Percentiles rank a stretch among this genome's conserved stretches.
Conservation (phyloP, 1,140 invertebrate genomes). For the Oreohelix idahoensis region DNA sequence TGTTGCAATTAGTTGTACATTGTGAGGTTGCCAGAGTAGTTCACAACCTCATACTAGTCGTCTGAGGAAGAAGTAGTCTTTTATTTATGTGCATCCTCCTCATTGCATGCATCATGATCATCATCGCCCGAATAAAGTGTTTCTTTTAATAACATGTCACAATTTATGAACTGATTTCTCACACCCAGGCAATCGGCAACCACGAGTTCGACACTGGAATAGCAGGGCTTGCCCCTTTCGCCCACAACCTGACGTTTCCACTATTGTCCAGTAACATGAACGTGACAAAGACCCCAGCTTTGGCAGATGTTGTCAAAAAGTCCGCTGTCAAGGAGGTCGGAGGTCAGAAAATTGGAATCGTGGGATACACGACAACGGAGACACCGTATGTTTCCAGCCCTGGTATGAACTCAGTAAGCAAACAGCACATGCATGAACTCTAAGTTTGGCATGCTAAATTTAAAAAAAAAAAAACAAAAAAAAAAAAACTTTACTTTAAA, state of each 20-base stretch:
- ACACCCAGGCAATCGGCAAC: constrained; percentile 87
- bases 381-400: constrained; percentile 75
- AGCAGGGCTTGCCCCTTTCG: constrained; percentile 83
- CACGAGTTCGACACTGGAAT: constrained; percentile 93
- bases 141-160: too few relatives aligned
- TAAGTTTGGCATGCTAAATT: too few relatives aligned
- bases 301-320: constrained; percentile 77
- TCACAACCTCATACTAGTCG: too few relatives aligned
- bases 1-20: too few relatives aligned
- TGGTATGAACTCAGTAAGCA: constrained; percentile 42
- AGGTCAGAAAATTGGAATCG: constrained; percentile 83
- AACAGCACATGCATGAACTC: too few relatives aligned
- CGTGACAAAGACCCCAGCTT: constrained; percentile 78
- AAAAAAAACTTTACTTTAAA: too few relatives aligned
- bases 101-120: too few relatives aligned
- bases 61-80: too few relatives aligned
- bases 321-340: constrained; percentile 80
- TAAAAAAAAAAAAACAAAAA: too few relatives aligned
- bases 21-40: too few relatives aligned
- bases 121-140: too few relatives aligned
- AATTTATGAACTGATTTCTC: not conserved
- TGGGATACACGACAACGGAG: constrained; percentile 90
- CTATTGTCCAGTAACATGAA: constrained; percentile 86
- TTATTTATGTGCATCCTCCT: too few relatives aligned
- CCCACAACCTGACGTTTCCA: constrained; percentile 82